Evolutionary conservation across 2,113 vertebrate genomes (phyloP), one percentile per base, ranked within the genome.

Genomic region (Talpa occidentalis): DNA sequence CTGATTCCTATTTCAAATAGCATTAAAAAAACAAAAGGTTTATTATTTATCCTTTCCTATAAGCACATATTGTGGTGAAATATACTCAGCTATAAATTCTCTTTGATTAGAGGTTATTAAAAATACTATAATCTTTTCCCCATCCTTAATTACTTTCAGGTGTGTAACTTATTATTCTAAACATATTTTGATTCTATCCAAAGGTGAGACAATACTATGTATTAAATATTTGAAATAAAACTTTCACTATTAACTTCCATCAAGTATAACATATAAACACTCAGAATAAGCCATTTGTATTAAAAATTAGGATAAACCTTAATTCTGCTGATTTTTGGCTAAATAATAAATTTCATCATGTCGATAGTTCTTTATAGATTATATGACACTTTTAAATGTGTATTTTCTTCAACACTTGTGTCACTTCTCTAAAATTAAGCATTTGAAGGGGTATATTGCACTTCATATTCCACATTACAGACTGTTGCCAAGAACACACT

Each of bases 221-320:
- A 80, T 95, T 79, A 74, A 94, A 47, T 78, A 44, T 35, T 5
- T 60, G 28, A 96, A 91, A 84, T 73, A 40, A 80, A 94, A 82
- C 32, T 78, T 91, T 64, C 49, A 74, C 21, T 37, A 64, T 30
- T 15, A 88, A 40, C 42, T 83, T 9, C 40, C 42, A 67, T 16
- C 24, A 79, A 88, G 9, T 70, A 35, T 85, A 88, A 76, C 26
- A 56, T 72, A 76, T 40, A 70, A 28, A 32, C 19, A 59, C 3
- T 73, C 72, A 66, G 37, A 37, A 89, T 86, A 89, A 69, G 78
- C 16, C 26, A 78, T 60, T 78, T 94, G 93, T 72, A 77, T 70
- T 80, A 91, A 72, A 26, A 84, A 80, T 81, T 94, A 73, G 6
- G n/a, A 67, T 54, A 89, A 14, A 10, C 21, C 3, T 93, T 66